These are phyloP conservation scores for Varanus salvator DNA, from an alignment of 2,113 vertebrate genomes.

Conservation along the genomic window DNA sequence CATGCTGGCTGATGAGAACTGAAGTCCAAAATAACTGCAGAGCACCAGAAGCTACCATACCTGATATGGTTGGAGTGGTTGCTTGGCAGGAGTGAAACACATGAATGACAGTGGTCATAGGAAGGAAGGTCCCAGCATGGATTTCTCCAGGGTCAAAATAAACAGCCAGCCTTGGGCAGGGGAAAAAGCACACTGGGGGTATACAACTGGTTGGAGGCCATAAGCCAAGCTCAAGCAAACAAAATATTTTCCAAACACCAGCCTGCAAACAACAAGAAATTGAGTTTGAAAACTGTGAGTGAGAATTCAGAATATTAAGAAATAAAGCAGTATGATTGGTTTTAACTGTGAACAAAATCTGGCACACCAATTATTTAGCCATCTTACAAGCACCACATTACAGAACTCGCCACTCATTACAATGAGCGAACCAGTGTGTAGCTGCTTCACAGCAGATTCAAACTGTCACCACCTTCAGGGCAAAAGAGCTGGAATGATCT, in stretches of 20 bases:
- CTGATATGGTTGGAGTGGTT: background rate
- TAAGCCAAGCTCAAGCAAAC: background rate
- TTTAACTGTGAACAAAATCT: background rate
- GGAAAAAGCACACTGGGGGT: background rate
- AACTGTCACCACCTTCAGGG: background rate
- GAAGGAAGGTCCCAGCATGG: background rate
- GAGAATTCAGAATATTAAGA: background rate
- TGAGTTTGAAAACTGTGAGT: too few relatives aligned
- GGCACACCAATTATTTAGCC: background rate
- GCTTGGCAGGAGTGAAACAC: background rate
- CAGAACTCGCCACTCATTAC: background rate
- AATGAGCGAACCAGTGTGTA: background rate
- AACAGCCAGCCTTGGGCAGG: background rate
- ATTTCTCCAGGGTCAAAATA: background rate
- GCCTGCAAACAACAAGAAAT: background rate
- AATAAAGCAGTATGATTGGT: background rate
- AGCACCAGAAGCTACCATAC: too few relatives aligned
- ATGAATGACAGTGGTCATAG: background rate
- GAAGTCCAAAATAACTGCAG: background rate
- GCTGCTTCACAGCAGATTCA: background rate
- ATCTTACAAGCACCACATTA: background rate
- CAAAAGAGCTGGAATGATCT: background rate
- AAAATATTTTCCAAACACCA: too few relatives aligned
- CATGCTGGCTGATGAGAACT: background rate
- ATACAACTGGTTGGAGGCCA: background rate